These are phyloP conservation scores for Hydrozoanthus gracilis DNA, from an alignment of 92 coral and sea anemone genomes.

Conservation along the genomic window DNA sequence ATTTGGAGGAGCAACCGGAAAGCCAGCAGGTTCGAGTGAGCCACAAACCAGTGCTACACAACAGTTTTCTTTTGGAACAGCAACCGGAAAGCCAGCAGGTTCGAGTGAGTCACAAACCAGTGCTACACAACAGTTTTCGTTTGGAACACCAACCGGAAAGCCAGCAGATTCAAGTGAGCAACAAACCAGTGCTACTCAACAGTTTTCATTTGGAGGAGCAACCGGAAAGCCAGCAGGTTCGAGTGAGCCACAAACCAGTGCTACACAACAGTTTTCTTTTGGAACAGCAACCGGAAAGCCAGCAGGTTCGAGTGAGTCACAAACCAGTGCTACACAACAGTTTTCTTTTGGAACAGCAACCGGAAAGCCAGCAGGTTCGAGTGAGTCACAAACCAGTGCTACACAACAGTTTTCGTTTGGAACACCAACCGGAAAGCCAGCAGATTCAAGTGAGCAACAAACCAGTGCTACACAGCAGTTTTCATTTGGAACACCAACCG, in stretches of 20 bases:
- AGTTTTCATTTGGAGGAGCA: neutral
- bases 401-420: neutral
- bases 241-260: neutral
- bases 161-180: constrained; percentile 15
- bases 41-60: neutral
- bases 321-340: neutral
- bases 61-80: neutral
- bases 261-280: constrained; percentile 30
- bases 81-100: constrained; percentile 1
- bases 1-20: constrained; percentile 22
- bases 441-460: neutral
- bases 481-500: constrained; percentile 42
- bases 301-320: neutral
- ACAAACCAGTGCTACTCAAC: neutral
- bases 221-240: constrained; percentile 7
- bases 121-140: constrained; percentile 13
- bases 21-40: neutral
- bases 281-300: constrained; percentile 35
- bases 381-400: neutral
- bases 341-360: constrained; percentile 27
- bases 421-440: neutral
- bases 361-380: neutral
- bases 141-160: constrained; percentile 43
- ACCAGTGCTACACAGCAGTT: neutral
- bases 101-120: neutral